Evolutionary conservation across 2,797 vertebrate genomes (phyloP), one percentile per base, ranked within the genome.

Genomic region (Microctenopoma lineatum): DNA sequence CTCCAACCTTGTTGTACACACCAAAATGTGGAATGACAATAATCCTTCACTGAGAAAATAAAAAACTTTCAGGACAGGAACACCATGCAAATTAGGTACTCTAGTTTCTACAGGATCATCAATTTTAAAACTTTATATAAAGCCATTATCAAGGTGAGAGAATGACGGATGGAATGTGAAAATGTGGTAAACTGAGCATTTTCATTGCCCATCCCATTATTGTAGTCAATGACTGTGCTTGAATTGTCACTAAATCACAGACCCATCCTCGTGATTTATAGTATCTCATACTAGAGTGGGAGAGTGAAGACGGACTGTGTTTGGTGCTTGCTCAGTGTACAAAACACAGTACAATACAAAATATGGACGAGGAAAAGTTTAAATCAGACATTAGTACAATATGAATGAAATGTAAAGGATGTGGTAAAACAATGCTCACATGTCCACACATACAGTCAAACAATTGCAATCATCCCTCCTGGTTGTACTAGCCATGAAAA

Each of bases 21-120:
- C 84, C 75, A 75, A 83, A 60, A 65, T 21, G n/a, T 2, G 61
- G 88, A 91, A 94, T 92, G 84, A 63, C 63, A 93, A 76, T 70
- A 75, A 90, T 76, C 69, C 39, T 29, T 58, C 53, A 46, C 18
- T 14, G 21, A 34, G 12, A 59, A 54, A 62, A 55, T 25, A 6
- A 0, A 34, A 76, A 61, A 3, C 3, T 52, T 6, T 14, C 1
- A 9, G 34, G 44, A 57, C 4, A 32, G 0, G 3, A 34, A 26
- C 27, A 15, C 27, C 16, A 16, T 42, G 18, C 36, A 44, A 52
- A 55, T 5, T 4, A 64, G 27, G 4, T 21, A 16, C 6, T 8
- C 0, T 4, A 11, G 0, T 16, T 0, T 18, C 11, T 13, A 16
- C 34, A 47, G 16, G 2, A 26, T 45, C 0, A 34, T 12, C 15